Evolutionary conservation across 2,888 invertebrate genomes (phyloP).

Genomic region (Scaptomyza tumidula): DNA sequence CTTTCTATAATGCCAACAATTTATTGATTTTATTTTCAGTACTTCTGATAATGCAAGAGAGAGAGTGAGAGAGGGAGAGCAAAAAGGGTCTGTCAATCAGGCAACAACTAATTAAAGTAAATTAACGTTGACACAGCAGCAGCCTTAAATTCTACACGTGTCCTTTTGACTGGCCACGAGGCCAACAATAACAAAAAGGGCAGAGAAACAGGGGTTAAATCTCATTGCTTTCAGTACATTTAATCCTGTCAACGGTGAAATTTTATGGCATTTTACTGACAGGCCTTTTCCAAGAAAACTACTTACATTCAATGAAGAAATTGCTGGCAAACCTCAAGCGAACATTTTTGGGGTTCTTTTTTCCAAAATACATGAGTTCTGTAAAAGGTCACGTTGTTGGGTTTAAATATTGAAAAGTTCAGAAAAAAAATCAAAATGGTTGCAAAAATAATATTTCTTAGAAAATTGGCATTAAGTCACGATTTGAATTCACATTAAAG

Average conservation of each 20-base stretch:
- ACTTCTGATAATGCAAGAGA: conserved; percentile 38
- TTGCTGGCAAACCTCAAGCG: conserved; percentile 23
- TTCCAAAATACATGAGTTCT: neutral
- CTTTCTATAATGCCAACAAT: conserved; percentile 10
- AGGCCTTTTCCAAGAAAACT: conserved; percentile 46
- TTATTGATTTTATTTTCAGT: conserved; percentile 54
- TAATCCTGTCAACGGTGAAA: conserved; percentile 50
- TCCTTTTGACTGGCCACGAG: conserved; percentile 12
- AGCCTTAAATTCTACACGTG: conserved; percentile 34
- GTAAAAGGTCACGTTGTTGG: conserved; percentile 44
- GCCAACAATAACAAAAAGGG: neutral
- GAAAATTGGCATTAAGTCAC: conserved; percentile 32
- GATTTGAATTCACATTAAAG: conserved; percentile 1
- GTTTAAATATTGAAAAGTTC: conserved; percentile 1
- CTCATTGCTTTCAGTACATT: conserved; percentile 48
- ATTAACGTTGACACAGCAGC: conserved; percentile 45
- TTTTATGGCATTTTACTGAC: conserved; percentile 55
- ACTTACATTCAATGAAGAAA: conserved; percentile 24
- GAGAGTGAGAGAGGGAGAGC: conserved; percentile 1
- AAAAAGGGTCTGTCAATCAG: conserved; percentile 55
- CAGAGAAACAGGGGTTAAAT: neutral
- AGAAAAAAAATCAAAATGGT: neutral
- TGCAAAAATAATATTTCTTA: neutral
- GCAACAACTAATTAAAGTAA: conserved; percentile 63
- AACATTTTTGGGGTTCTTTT: conserved; percentile 3